A percentile compares a stretch with the other conserved stretches of the same genome.
Conservation (phyloP, 2,888 invertebrate species). For the Sipunculus nudus region DNA sequence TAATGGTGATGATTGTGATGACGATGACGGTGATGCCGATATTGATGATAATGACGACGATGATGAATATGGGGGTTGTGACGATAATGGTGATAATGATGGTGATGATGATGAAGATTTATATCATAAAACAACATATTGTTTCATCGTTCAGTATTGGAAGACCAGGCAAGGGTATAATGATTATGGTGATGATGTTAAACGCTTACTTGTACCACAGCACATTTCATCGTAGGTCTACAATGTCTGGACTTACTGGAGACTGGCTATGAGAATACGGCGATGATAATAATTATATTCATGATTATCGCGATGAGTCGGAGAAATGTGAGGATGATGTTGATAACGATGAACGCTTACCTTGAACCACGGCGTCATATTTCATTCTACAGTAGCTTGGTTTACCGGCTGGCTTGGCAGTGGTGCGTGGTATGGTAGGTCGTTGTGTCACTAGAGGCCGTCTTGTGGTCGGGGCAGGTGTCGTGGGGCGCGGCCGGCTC, state of each 20-base stretch:
- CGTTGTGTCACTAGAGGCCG: slow-evolving; percentile 11
- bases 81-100: not conserved
- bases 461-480: not conserved
- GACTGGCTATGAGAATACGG: no score
- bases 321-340: no score
- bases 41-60: slow-evolving; percentile 4
- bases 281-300: no score
- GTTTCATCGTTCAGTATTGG: not conserved
- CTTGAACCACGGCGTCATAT: slow-evolving; percentile 44
- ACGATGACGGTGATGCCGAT: not conserved
- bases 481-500: not conserved
- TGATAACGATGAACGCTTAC: slow-evolving; percentile 25
- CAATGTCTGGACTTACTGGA: no score
- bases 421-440: slow-evolving; percentile 11
- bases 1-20: not conserved
- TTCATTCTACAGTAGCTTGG: slow-evolving; percentile 38
- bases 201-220: no score
- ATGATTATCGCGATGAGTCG: no score
- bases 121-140: not conserved
- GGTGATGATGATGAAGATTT: not conserved
- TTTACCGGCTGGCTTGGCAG: slow-evolving; percentile 19
- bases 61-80: not conserved
- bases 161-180: not conserved
- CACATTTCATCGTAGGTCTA: no score
- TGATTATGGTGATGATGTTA: no score